Evolutionary conservation across 1,140 invertebrate genomes (phyloP), one percentile per base, ranked within the genome.

Genomic region (Drosophila pachea): DNA sequence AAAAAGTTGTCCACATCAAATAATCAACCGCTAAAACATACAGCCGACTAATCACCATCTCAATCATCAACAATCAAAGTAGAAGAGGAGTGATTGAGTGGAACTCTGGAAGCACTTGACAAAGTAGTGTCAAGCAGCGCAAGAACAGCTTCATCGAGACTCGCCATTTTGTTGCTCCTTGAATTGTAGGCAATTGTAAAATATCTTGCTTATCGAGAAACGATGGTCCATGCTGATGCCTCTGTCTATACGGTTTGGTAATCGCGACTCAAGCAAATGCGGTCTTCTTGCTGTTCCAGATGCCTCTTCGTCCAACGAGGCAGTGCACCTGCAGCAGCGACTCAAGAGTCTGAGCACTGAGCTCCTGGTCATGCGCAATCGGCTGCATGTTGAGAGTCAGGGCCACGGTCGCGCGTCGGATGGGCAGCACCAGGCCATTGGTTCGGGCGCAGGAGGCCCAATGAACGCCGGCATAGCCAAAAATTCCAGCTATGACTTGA

Each of bases 291-390:
- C 9, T 11, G 4, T 66, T 77, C 8, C 91, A 97, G 96, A 97
- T 95, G 95, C 95, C 68, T 96, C 95, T 68, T 97, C 95, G 42
- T 96, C 95, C 75, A 97, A 96, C 91, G 96, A 97, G 92, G 96
- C 96, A 43, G 96, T 96, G 74, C 95, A 97, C 88, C 91, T 97
- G 74, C 95, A 97, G 90, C 95, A 97, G 87, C 93, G 95, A 59
- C 91, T 97, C 70, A 94, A 95, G 72, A 96, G 94, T 90, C 92
- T 97, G 66, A 96, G 95, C 90, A 96, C 95, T 47, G 96, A 97
- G 91, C 90, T 97, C 90, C 95, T 97, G 76, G 97, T 96, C 48
- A 92, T 97, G 79, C 92, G 96, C 64, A 97, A 96, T 90, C 92
- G 95, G 55, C 91, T 97, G 73, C 94, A 95, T 90, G 94, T 95